Percentiles rank a stretch among this genome's conserved stretches.
These are phyloP conservation scores for Bufotes viridis DNA, from an alignment of 2,797 vertebrate genomes.

Conservation along the genomic window DNA sequence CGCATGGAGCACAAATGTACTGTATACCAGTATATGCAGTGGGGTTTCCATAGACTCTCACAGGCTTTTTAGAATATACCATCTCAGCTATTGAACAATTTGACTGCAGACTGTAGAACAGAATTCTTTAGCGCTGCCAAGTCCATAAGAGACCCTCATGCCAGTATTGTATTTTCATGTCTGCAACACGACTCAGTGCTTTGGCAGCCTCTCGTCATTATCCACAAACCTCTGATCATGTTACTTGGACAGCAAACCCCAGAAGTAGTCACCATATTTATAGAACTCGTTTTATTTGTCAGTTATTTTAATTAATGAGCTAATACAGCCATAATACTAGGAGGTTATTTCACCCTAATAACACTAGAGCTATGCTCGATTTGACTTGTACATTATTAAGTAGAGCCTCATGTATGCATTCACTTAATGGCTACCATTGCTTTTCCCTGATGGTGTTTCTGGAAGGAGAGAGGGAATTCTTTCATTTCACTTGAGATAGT, in stretches of 20 bases:
- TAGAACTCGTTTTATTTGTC: neutral
- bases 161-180: constrained; percentile 18
- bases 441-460: too few species aligned
- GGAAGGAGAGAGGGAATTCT: too few species aligned
- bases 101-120: constrained; percentile 5
- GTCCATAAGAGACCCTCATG: neutral
- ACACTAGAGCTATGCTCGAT: too few species aligned
- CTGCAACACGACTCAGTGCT: neutral
- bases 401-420: too few species aligned
- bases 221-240: neutral
- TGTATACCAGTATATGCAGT: neutral
- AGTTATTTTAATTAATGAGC: constrained; percentile 5
- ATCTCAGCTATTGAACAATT: neutral
- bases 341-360: neutral
- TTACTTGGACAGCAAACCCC: neutral
- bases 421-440: too few species aligned
- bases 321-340: constrained; percentile 15
- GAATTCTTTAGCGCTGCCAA: neutral
- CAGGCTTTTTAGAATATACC: neutral
- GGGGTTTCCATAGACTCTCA: neutral
- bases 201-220: constrained; percentile 13
- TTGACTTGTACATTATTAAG: too few species aligned
- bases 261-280: neutral
- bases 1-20: neutral
- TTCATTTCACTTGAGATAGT: too few species aligned